Evolutionary conservation across 2,888 invertebrate genomes (phyloP), one percentile per base, ranked within the genome.

Genomic region (Watsonalla binaria): DNA sequence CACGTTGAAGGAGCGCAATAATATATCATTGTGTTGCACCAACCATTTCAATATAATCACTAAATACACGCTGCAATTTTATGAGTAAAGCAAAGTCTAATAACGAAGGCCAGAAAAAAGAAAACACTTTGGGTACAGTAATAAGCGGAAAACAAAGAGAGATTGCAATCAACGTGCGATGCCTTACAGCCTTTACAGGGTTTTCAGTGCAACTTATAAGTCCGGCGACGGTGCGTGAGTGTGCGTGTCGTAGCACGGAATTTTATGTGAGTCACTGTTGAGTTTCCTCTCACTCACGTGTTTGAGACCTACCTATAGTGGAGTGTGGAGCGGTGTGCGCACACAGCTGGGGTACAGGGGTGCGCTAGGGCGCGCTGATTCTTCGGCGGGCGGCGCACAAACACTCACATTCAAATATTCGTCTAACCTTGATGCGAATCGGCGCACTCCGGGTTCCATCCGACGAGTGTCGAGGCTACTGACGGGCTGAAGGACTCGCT

Each of bases 341-440:
- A 77, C 76, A 77, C 82, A 76, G 80, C 80, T 81, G 82, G 74
- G 79, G 82, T 69, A 68, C 67, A 69, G 72, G 82, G 78, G 74
- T 74, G 82, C 74, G 78, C 78, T 72, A 74, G 78, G 79, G 81
- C 80, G 80, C 76, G 72, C 74, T 68, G 74, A 70, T 62, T 70
- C 74, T 70, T 70, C 76, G 76, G 72, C 70, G 76, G 81, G 75
- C 80, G 80, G 80, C 76, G 81, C 89, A 89, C 88, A 76, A 83
- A 83, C 90, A 90, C 90, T 89, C 89, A 88, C 89, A 83, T 80
- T 84, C 84, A 86, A 86, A 86, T 86, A 85, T 86, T 85, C 84
- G 80, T 85, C 90, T 90, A 89, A 90, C 90, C 90, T 90, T 90
- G 88, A 88, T 88, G 89, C 90, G 89, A 87, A 86, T 89, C 85